Evolutionary conservation across 2,888 invertebrate genomes (phyloP).

Genomic region (Eulithis testata): DNA sequence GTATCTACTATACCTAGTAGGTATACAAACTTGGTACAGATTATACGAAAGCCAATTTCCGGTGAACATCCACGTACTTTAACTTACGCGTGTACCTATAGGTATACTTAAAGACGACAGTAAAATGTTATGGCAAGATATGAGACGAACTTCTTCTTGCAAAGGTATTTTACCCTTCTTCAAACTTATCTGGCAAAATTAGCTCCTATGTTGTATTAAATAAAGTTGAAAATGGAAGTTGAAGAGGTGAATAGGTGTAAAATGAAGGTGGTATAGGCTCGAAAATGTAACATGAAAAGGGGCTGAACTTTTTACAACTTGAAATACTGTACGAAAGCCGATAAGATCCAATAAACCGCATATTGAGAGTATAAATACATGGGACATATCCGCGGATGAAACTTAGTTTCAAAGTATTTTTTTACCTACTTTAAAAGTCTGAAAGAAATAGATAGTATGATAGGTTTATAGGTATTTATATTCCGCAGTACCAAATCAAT

Average conservation of each 20-base stretch:
- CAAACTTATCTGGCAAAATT: constrained; percentile 33
- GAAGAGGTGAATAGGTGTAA: constrained; percentile 30
- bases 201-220: constrained; percentile 35
- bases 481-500: too few relatives aligned
- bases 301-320: constrained; percentile 78
- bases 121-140: constrained; percentile 79
- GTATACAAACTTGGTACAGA: constrained; percentile 59
- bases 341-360: constrained; percentile 70
- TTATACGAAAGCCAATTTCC: constrained; percentile 71
- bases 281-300: constrained; percentile 69
- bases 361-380: constrained; percentile 61
- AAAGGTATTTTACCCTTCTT: constrained; percentile 41
- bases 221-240: constrained; percentile 35
- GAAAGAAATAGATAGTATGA: too few relatives aligned
- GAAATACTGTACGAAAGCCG: constrained; percentile 71
- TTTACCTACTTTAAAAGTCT: not conserved
- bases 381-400: constrained; percentile 49
- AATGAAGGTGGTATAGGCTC: constrained; percentile 50
- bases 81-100: constrained; percentile 53
- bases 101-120: constrained; percentile 63
- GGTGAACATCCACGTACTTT: constrained; percentile 61
- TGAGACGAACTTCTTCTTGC: constrained; percentile 64
- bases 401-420: constrained; percentile 34
- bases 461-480: too few relatives aligned
- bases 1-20: constrained; percentile 35